Evolutionary conservation across 2,113 vertebrate species (phyloP), one percentile per base, ranked within the genome.

Genomic region (Pipra filicauda): DNA sequence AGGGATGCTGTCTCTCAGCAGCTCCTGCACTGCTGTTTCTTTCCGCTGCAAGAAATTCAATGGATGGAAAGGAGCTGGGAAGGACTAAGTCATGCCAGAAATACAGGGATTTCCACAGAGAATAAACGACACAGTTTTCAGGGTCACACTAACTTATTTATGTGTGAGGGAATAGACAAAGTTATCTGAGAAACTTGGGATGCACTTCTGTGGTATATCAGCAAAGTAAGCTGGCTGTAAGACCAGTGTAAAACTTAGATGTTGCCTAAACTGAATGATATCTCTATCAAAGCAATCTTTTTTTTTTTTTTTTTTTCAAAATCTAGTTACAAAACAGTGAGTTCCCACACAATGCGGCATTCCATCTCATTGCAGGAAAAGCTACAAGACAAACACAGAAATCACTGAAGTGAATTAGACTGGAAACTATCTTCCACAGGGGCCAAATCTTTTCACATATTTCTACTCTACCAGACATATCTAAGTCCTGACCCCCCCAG

Each of bases 341-440:
- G 75, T 89, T 95, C 89, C 75, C 92, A 89, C 82, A 95, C 44
- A 85, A 28, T 31, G 41, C 24, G 28, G 59, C 73, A 85, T 80
- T 96, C 81, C 93, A 62, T 76, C 43, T 94, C 31, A 52, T 85
- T 86, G 58, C 58, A 93, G 59, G 35, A 86, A 94, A 91, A 70
- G 41, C 91, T 91, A 89, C 15, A 78, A 97, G 91, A 93, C 77
- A 94, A 96, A 90, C 93, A 94, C 0, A 9, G 72, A 71, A 92
- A 48, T 55, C 71, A 37, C 16, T 94, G 70, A 90, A 77, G 80
- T 95, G 91, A 94, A 87, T 72, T 95, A 91, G 94, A 91, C 87
- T 83, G 70, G 61, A 97, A 96, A 96, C 69, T 89, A 62, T 74
- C 85, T 89, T 93, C 44, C 54, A 52, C 21, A 43, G 27, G 12